Conservation (phyloP, 1,140 invertebrate genomes). For the Brachystomella parvula region DNA sequence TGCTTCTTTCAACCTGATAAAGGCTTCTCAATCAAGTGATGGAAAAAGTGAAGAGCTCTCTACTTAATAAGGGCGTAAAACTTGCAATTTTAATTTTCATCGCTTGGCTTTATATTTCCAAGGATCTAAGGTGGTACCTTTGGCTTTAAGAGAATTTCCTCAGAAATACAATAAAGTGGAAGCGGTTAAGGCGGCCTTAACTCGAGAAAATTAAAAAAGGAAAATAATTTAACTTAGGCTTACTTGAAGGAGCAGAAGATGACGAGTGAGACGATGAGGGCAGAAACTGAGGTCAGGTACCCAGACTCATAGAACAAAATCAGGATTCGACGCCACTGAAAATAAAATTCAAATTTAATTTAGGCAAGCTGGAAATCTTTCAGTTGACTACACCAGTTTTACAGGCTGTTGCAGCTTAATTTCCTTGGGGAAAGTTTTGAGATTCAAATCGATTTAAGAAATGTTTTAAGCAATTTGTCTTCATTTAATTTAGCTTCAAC, state of each 20-base stretch:
- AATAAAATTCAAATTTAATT: conserved; percentile 13
- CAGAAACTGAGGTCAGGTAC: conserved; percentile 46
- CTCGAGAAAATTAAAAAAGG: background rate
- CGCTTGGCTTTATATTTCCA: too few species aligned
- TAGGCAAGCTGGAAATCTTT: too few species aligned
- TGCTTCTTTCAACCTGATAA: too few species aligned
- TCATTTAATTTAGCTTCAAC: background rate
- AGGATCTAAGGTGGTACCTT: too few species aligned
- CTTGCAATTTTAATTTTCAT: too few species aligned
- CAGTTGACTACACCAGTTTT: too few species aligned
- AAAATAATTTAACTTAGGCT: conserved; percentile 28
- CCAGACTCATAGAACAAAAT: conserved; percentile 47
- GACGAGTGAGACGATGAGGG: conserved; percentile 45
- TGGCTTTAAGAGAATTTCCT: too few species aligned
- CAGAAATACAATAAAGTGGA: background rate
- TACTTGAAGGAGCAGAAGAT: conserved; percentile 50
- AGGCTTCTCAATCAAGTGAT: too few species aligned
- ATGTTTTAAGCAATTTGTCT: background rate
- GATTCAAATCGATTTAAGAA: background rate
- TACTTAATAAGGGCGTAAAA: too few species aligned
- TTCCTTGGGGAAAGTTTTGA: background rate
- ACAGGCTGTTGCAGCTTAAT: too few species aligned
- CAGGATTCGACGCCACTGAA: conserved; percentile 44
- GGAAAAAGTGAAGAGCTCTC: too few species aligned
- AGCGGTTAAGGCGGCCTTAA: background rate